Evolutionary conservation across 2,888 invertebrate genomes (phyloP), one percentile per base, ranked within the genome.

Genomic region (Xestia sexstrigata): DNA sequence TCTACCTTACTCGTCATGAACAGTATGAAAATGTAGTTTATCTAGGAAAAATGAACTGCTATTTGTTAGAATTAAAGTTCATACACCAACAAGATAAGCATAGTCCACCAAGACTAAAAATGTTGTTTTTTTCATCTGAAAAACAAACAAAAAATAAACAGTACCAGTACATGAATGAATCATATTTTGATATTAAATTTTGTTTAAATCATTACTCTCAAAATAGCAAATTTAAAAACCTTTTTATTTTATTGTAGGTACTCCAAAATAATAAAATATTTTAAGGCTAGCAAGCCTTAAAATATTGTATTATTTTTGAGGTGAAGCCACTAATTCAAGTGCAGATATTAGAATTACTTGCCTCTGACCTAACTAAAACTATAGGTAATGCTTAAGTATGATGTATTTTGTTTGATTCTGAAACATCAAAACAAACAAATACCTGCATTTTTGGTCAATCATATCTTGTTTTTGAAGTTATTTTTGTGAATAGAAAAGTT

Each of bases 81-180:
- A 76, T 55, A 71, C 35, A 68, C 52, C 15, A 73, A 42, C 9
- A 20, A 66, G 67, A 81, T 69, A 62, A 69, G 52, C 26, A 60
- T 55, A 69, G n/a, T 66, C 5, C 23, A 23, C 17, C 49, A 26
- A 52, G 20, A n/a, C n/a, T 70, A 20, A 55, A 65, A 49, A 42
- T 66, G 7, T 35, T 70, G 47, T 63, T 81, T 58, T 58, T 68
- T 15, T n/a, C 8, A 26, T 45, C 49, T 42, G 35, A 49, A 78
- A 55, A 67, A 68, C 47, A 83, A 83, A 78, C 70, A 83, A 47
- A 26, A 55, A 15, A 30, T n/a, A 47, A 75, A 26, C 17, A 55
- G 20, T 23, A 2, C 30, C 20, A n/a, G n/a, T 20, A 47, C 8
- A 0, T 39, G n/a, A 42, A 49, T 47, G n/a, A 67, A 15, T 62